A percentile compares a stretch with the other conserved stretches of the same genome.
phyloP scores from a whole-genome alignment of 2,797 vertebrate species.

The Megaceryle alcyon region DNA sequence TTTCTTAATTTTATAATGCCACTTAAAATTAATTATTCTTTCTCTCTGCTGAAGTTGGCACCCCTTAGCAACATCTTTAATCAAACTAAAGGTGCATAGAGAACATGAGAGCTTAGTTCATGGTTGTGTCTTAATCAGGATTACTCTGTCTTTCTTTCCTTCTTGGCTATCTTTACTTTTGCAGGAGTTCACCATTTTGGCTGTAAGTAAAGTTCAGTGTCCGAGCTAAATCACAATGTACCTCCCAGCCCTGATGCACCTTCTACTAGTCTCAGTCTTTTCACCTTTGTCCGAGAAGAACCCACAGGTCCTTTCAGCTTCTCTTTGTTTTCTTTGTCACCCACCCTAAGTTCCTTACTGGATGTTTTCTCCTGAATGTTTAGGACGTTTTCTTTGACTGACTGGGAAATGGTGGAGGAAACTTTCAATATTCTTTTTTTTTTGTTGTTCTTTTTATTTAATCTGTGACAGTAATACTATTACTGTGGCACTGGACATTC shows the following conservation, averaged over 20 bases:
- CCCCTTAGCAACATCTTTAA: background rate
- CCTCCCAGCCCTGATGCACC: constrained; percentile 72
- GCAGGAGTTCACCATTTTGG: constrained; percentile 95
- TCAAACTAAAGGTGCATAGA: background rate
- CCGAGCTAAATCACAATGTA: constrained; percentile 73
- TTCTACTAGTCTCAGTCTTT: constrained; percentile 74
- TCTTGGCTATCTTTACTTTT: constrained; percentile 89
- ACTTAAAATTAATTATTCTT: constrained; percentile 34
- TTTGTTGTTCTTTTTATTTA: constrained; percentile 51
- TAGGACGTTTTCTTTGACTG: constrained; percentile 64
- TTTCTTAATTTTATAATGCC: constrained; percentile 1
- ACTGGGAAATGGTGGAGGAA: constrained; percentile 70
- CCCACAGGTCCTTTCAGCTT: constrained; percentile 72
- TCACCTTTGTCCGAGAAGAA: constrained; percentile 72
- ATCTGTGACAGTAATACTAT: constrained; percentile 72
- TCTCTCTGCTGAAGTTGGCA: background rate
- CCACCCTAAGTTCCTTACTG: constrained; percentile 68
- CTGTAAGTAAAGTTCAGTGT: constrained; percentile 93
- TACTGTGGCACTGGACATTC: constrained; percentile 75
- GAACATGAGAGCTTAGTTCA: background rate
- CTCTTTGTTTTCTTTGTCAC: constrained; percentile 75
- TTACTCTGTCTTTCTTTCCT: constrained; percentile 87
- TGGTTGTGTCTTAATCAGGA: constrained; percentile 67
- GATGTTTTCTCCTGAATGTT: constrained; percentile 65
- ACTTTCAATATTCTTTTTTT: constrained; percentile 46